Conservation (phyloP, 2,113 vertebrate genomes). For the Zosterops lateralis region DNA sequence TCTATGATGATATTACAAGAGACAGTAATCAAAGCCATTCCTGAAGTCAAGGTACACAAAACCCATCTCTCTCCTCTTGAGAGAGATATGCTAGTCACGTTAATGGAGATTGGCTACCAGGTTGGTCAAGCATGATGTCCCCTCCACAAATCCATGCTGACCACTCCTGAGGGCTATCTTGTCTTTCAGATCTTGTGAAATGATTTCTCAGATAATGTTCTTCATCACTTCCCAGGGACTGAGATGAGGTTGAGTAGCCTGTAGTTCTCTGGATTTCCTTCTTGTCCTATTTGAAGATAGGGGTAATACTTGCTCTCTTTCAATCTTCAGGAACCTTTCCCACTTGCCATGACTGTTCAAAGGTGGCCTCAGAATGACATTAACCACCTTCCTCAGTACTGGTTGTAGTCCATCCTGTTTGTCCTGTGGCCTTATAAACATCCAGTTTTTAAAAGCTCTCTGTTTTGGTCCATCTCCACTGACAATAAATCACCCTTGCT, state of each 20-base stretch:
- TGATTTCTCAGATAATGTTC: neutral
- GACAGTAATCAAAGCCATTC: neutral
- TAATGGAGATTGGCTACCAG: neutral
- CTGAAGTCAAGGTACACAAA: neutral
- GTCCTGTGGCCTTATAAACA: neutral
- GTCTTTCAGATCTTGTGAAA: neutral
- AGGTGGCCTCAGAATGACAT: neutral
- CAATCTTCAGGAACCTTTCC: neutral
- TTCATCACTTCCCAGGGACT: neutral
- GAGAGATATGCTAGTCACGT: neutral
- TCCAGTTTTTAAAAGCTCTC: neutral
- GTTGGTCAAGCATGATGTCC: neutral
- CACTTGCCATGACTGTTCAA: neutral
- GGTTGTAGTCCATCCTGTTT: neutral
- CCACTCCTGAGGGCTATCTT: neutral
- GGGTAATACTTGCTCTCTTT: neutral
- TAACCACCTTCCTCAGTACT: neutral
- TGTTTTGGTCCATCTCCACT: neutral
- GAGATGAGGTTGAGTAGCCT: neutral
- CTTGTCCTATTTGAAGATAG: neutral
- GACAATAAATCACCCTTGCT: neutral
- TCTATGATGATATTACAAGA: neutral
- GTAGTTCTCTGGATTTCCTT: neutral
- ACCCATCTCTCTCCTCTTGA: neutral
- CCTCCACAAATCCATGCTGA: neutral